Evolutionary conservation across 2,888 invertebrate species (phyloP), one percentile per base, ranked within the genome.

Genomic region (Dicranocentrus wangi): DNA sequence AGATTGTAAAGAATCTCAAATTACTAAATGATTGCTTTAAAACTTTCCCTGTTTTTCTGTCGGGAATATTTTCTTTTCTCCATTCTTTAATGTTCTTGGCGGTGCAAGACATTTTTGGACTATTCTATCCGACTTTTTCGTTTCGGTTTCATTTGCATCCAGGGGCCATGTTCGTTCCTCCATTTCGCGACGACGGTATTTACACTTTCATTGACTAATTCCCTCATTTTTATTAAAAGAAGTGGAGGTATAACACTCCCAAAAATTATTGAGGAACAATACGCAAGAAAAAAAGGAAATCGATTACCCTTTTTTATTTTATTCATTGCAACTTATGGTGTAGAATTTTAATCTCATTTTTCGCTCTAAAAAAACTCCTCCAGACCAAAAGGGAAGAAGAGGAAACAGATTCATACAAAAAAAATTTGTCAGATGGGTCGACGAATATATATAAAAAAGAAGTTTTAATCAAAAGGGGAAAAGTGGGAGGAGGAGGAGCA

Each of bases 21-120:
- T 73, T 73, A 65, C 73, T 17, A 73, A 73, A 73, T 65, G 53
- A 73, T 73, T 55, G 63, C 73, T 51, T 51, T 72, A 21, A 60
- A 27, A 27, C 39, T 55, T 13, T 70, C 13, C 10, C 69, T 58
- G 39, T 42, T 23, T 70, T 58, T 58, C 2, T 5, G 10, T 10
- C 32, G 32, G 3, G 32, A 32, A 47, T 23, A 25, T 28, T 69
- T 69, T 53, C 51, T 58, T 32, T 1, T 13, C n/a, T n/a, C n/a
- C n/a, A n/a, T n/a, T n/a, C n/a, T n/a, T n/a, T n/a, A n/a, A n/a
- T n/a, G n/a, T n/a, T n/a, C n/a, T n/a, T n/a, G n/a, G n/a, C n/a
- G n/a, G n/a, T n/a, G n/a, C n/a, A n/a, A n/a, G n/a, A n/a, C n/a
- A n/a, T n/a, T n/a, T n/a, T n/a, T n/a, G n/a, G n/a, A n/a, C n/a